A percentile compares a stretch with the other conserved stretches of the same genome.
Evolutionary conservation across 2,113 vertebrate genomes (phyloP).

Genomic region (Craseonycteris thonglongyai): DNA sequence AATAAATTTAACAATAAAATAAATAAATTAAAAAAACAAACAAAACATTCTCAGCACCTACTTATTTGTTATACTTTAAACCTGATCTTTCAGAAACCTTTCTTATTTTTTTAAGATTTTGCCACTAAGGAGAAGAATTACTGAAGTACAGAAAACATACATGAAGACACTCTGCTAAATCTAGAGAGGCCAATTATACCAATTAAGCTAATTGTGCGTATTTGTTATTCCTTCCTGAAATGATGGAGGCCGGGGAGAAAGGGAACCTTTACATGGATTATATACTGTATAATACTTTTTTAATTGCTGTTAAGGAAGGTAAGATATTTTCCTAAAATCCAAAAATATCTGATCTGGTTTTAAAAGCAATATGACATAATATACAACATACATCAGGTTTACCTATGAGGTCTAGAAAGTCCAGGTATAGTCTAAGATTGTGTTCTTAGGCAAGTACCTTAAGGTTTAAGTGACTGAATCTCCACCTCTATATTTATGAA

Average conservation of each 20-base stretch:
- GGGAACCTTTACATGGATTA: background rate
- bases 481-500: background rate
- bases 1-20: too few species aligned
- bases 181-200: background rate
- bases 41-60: too few species aligned
- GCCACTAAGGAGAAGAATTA: background rate
- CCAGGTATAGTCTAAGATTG: background rate
- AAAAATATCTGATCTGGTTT: background rate
- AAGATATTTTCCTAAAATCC: background rate
- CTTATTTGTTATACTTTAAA: constrained; percentile 9
- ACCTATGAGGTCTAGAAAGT: background rate
- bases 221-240: background rate
- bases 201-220: background rate
- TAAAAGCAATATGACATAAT: background rate
- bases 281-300: background rate
- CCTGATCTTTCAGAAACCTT: background rate
- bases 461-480: background rate
- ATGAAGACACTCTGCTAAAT: background rate
- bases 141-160: background rate
- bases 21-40: too few species aligned
- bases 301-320: background rate
- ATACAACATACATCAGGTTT: background rate
- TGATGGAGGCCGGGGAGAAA: background rate
- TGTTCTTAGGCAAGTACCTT: background rate
- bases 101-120: background rate